Evolutionary conservation across 1,140 invertebrate genomes (phyloP), one percentile per base, ranked within the genome.

Genomic region (Diuraphis noxia): DNA sequence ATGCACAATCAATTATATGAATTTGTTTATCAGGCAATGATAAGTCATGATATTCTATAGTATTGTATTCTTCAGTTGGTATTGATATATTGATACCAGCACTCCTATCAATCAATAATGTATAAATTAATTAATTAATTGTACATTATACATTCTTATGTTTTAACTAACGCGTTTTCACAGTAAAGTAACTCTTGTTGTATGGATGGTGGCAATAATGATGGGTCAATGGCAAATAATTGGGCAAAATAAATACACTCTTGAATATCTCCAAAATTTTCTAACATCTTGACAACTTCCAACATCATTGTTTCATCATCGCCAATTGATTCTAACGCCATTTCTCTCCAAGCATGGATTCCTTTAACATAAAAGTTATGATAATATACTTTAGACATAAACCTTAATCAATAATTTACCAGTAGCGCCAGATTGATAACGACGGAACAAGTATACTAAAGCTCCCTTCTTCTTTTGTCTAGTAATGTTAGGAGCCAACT

Each of bases 191-290:
- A 77, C 21, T 79, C 85, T 13, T 79, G 72, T 30, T 81, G 82
- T 34, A 52, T 49, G 4, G 19, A n/a, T 30, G 23, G 96, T 94
- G 96, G 95, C 77, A 94, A 92, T 84, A 94, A 92, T 92, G 94
- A 94, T 81, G 96, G 94, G 92, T 96, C 93, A 85, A 96, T 94
- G 86, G 77, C 81, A 82, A 95, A 96, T 79, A 94, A 93, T 92
- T 94, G 93, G 19, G 95, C 95, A 95, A 96, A 96, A 92, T 95
- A 95, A 4, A 95, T 93, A 40, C 96, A 96, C 94, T 96, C 95
- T 85, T 94, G 93, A 21, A 93, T 38, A 92, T 95, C 95, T 84
- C 95, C 94, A 94, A 94, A 94, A 36, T 94, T 93, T 23, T 94
- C 92, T 23, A 96, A 92, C 84, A 94, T 93, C 34, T 82, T 92